Base-by-base conservation (phyloP, 1,140 invertebrate genomes). In the Polyergus mexicanus region DNA sequence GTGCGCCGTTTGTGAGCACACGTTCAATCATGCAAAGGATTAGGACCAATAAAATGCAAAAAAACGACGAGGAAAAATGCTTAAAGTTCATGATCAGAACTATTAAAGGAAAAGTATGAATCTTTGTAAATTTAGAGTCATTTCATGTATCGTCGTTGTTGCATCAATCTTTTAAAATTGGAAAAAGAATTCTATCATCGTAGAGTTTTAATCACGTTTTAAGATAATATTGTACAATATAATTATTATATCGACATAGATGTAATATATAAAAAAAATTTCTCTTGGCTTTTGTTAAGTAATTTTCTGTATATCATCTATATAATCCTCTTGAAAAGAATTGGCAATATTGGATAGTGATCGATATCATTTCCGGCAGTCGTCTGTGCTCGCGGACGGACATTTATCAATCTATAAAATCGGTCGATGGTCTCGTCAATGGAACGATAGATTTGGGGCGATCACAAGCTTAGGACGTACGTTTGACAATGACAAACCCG, bases 401-500 rank as follows among this genome's bases (percentile, higher is more conserved):
- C 65, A 69, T 80, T 80, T 80, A 69, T 80, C 65, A 80, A 80
- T 80, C 62, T 58, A 56, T 28, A 80, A 80, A 69, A 80, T 80
- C 65, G 63, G 19, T 58, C 63, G 47, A 80, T 80, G 35, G 69
- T 69, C 65, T 80, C 25, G 16, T 69, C 77, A 51, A 69, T 56
- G 32, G 35, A 80, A 56, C 47, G 77, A 80, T 80, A 80, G 65
- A 56, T 69, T 56, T 41, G 22, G 77, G 35, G 68, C 76, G 63
- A 68, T 80, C 62, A 28, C 16, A 63, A 56, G 77, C 65, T 80
- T 77, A 65, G 63, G 77, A 80, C 56, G 35, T 80, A 69, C 77
- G 65, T 58, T 80, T 69, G 65, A 80, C 77, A 80, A 80, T 80
- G 77, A 80, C 77, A 80, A 80, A 56, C 77, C 77, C 47, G 35